These are phyloP conservation scores for Eucera pruinosa DNA, from an alignment of 2,888 invertebrate genomes.

Conservation along the genomic window DNA sequence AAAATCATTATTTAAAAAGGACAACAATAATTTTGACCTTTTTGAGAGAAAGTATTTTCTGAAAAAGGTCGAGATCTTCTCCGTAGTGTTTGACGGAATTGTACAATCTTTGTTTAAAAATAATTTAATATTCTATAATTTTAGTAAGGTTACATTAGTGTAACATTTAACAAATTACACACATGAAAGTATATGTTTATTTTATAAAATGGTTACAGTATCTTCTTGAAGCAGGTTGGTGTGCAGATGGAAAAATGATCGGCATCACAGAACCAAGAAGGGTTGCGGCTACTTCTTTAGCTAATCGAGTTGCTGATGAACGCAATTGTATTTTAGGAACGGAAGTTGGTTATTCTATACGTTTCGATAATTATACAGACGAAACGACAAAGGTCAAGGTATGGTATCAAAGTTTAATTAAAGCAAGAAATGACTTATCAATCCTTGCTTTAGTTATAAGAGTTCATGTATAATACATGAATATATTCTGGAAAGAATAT, in stretches of 20 bases:
- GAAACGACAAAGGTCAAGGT: slow-evolving; percentile 90
- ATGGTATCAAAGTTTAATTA: slow-evolving; percentile 31
- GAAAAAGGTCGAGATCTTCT: background rate
- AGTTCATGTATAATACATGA: background rate
- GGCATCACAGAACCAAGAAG: slow-evolving; percentile 97
- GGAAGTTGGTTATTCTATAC: slow-evolving; percentile 93
- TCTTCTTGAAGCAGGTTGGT: slow-evolving; percentile 94
- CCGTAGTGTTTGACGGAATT: too few species aligned
- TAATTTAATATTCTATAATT: background rate
- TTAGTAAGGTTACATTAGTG: background rate
- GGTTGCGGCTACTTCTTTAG: slow-evolving; percentile 95
- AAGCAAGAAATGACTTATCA: background rate
- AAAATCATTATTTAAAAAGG: background rate
- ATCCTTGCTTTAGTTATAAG: background rate
- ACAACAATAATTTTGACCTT: background rate
- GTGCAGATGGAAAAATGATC: slow-evolving; percentile 89
- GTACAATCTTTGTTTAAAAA: background rate
- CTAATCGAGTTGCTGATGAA: slow-evolving; percentile 95
- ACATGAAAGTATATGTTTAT: slow-evolving; percentile 38
- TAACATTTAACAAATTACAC: too few species aligned
- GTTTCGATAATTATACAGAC: slow-evolving; percentile 89
- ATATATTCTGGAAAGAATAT: too few species aligned
- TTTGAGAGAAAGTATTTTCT: background rate
- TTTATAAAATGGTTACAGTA: slow-evolving; percentile 87
- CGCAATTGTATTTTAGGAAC: slow-evolving; percentile 86